These are phyloP conservation scores for Epistrophe eligans DNA, from an alignment of 2,888 invertebrate species.

Conservation along the genomic window DNA sequence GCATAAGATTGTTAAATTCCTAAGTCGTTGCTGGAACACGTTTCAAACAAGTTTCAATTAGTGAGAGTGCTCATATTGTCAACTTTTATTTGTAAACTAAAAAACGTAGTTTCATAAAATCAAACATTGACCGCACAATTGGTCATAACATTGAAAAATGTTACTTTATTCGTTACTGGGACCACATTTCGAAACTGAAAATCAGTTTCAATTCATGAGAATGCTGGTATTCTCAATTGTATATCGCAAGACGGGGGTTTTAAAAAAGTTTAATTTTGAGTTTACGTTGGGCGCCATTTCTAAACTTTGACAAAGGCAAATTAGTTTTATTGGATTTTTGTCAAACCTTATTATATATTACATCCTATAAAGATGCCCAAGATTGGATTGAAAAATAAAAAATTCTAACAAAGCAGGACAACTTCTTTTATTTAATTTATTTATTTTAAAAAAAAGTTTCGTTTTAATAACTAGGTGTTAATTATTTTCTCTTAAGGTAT, in stretches of 20 bases:
- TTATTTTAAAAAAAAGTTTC: slow-evolving; percentile 45
- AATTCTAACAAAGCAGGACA: neutral
- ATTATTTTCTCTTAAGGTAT: slow-evolving; percentile 66
- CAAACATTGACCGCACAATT: too few relatives aligned
- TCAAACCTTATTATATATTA: neutral
- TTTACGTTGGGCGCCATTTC: neutral
- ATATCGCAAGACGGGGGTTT: too few relatives aligned
- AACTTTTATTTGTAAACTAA: too few relatives aligned
- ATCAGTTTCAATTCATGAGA: neutral
- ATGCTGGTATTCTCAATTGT: neutral
- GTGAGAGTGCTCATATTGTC: too few relatives aligned
- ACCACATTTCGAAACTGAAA: neutral
- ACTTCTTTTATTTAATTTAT: slow-evolving; percentile 29
- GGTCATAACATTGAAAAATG: too few relatives aligned
- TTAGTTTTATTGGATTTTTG: neutral
- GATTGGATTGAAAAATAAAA: neutral
- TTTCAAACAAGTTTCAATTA: too few relatives aligned
- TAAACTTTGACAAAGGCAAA: neutral
- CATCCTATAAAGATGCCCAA: neutral
- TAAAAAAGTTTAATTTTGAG: too few relatives aligned
- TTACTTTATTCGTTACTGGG: too few relatives aligned
- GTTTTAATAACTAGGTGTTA: slow-evolving; percentile 29
- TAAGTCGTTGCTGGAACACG: too few relatives aligned
- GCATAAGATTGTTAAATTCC: too few relatives aligned
- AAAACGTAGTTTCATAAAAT: too few relatives aligned